Percentiles rank a stretch among this genome's conserved stretches.
Conservation (phyloP, 2,888 invertebrate species). For the Pherbina coryleti region DNA sequence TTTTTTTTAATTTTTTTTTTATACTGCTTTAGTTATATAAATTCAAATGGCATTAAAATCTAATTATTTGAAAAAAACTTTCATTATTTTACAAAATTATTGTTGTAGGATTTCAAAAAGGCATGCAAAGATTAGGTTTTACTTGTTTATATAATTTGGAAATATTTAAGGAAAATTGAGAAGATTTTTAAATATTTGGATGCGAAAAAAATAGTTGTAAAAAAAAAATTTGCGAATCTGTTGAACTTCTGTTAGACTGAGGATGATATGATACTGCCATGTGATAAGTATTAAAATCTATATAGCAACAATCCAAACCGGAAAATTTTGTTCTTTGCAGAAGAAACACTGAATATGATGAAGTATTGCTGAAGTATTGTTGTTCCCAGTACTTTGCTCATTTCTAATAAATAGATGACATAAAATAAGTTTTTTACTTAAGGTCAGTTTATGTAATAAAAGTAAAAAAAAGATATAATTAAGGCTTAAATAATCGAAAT, state of each 20-base stretch:
- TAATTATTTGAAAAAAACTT: constrained; percentile 21
- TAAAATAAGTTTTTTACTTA: too few relatives aligned
- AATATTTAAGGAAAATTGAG: not conserved
- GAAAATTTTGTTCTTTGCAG: too few relatives aligned
- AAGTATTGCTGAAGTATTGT: too few relatives aligned
- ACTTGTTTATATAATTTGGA: not conserved
- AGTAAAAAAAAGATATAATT: too few relatives aligned
- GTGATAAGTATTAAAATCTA: too few relatives aligned
- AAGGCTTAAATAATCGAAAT: too few relatives aligned
- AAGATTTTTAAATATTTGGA: not conserved
- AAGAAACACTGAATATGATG: too few relatives aligned
- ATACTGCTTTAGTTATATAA: not conserved
- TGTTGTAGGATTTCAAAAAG: constrained; percentile 19
- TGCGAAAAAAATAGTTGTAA: not conserved
- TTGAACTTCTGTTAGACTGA: not conserved
- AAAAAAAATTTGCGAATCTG: not conserved
- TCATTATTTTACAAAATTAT: constrained; percentile 34
- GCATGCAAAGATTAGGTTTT: constrained; percentile 30
- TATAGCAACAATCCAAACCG: too few relatives aligned
- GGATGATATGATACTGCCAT: too few relatives aligned
- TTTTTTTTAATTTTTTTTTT: not conserved
- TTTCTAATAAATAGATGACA: too few relatives aligned
- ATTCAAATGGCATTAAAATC: constrained; percentile 3
- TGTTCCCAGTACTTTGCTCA: too few relatives aligned
- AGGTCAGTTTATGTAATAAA: too few relatives aligned